Conservation (phyloP, 2,113 vertebrate species). For the Columba janthina region DNA sequence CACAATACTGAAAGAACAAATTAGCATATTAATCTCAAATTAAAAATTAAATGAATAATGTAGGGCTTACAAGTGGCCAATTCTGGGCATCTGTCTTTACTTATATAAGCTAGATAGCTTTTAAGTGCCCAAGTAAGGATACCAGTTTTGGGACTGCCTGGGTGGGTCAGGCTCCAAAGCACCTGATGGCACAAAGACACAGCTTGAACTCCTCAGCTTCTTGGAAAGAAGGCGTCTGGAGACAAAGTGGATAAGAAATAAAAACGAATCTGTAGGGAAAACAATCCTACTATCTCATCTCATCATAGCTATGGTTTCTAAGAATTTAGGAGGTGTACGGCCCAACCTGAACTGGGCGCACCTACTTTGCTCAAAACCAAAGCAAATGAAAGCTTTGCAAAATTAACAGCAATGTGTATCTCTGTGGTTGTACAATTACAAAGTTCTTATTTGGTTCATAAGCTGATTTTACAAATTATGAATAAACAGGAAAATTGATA, state of each 20-base stretch:
- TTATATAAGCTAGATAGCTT: not conserved
- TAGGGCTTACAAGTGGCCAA: not conserved
- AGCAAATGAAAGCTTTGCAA: not conserved
- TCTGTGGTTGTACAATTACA: not conserved
- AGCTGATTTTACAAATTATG: not conserved
- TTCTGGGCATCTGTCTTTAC: not conserved
- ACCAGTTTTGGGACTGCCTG: not conserved
- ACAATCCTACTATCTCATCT: not conserved
- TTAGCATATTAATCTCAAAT: not conserved
- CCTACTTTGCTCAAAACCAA: accelerated
- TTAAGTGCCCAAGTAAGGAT: not conserved
- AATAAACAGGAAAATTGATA: not conserved
- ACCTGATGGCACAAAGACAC: accelerated
- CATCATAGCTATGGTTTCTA: accelerated
- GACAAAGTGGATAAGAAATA: not conserved
- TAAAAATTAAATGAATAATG: not conserved
- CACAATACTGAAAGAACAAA: not conserved
- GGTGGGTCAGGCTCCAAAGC: not conserved
- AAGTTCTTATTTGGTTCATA: not conserved
- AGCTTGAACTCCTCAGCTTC: not conserved
- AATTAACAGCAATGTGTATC: not conserved
- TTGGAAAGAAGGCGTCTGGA: not conserved
- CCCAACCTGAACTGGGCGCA: not conserved
- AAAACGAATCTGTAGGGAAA: not conserved
- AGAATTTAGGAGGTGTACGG: not conserved